Conservation (phyloP, 2,113 vertebrate genomes). For the Ceyx melanurus region DNA sequence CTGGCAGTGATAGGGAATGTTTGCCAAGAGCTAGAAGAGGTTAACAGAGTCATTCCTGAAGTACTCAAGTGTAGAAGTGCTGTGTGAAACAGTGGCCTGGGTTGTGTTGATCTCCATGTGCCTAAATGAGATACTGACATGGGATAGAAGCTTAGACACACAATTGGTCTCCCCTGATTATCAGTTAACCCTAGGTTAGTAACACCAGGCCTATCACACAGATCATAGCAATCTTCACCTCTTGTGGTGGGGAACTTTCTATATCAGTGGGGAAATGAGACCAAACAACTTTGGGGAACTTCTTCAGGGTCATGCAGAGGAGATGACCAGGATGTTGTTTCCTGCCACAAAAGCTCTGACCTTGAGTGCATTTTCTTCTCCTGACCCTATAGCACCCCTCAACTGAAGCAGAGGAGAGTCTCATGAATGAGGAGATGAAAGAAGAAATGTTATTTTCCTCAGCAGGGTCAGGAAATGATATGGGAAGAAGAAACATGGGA, state of each 20-base stretch:
- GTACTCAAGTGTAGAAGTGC: neutral
- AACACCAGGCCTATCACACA: neutral
- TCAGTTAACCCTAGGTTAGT: neutral
- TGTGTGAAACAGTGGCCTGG: neutral
- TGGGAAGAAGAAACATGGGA: neutral
- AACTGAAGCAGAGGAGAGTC: neutral
- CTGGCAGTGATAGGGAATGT: neutral
- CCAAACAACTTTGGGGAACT: neutral
- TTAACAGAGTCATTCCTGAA: neutral
- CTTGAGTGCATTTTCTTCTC: neutral
- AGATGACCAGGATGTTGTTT: accelerated
- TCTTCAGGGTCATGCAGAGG: neutral
- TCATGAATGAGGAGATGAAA: neutral
- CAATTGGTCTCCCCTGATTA: neutral
- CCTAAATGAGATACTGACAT: neutral
- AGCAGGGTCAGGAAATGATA: neutral
- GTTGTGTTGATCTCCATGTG: neutral
- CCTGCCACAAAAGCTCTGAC: neutral
- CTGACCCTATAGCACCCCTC: neutral
- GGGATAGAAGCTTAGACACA: neutral
- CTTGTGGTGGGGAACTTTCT: neutral
- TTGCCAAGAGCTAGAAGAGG: neutral
- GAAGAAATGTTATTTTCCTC: neutral
- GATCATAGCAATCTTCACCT: neutral
- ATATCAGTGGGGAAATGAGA: neutral